Percentiles rank a stretch among this genome's conserved stretches.
phyloP scores from a whole-genome alignment of 2,113 vertebrate genomes.

The Litocranius walleri region DNA sequence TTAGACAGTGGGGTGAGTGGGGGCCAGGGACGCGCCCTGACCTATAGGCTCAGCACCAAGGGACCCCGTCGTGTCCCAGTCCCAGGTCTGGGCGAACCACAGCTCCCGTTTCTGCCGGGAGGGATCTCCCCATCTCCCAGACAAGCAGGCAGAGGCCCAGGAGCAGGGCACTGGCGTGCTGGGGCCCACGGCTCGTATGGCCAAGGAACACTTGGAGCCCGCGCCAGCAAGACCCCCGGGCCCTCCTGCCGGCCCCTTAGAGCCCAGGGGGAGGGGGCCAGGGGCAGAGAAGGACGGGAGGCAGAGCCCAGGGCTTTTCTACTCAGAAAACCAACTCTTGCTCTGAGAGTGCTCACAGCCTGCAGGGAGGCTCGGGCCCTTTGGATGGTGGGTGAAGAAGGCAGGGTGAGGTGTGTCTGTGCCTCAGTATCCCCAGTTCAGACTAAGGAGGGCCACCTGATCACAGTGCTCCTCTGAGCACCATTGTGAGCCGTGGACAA shows the following conservation, averaged over 20 bases:
- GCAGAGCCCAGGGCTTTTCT: neutral
- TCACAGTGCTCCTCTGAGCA: neutral
- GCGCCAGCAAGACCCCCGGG: neutral
- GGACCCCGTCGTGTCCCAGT: fast-evolving
- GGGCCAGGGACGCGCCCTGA: neutral
- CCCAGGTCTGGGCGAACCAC: neutral
- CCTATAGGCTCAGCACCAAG: neutral
- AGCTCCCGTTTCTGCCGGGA: neutral
- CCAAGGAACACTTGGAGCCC: no score
- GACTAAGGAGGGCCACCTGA: neutral
- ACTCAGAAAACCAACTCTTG: no score
- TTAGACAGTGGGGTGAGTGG: neutral
- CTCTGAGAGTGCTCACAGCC: neutral
- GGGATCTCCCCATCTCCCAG: neutral
- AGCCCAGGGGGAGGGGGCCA: fast-evolving
- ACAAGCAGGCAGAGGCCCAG: no score
- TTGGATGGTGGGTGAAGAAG: neutral
- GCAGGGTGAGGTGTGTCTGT: neutral
- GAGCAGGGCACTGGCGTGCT: neutral
- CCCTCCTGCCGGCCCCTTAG: fast-evolving
- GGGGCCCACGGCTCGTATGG: neutral
- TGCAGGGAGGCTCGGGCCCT: neutral
- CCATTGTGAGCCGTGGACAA: no score
- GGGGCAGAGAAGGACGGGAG: neutral
- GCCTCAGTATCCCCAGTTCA: neutral